These are phyloP conservation scores for Sinosuthora webbiana DNA, from an alignment of 2,113 vertebrate genomes.

Conservation along the genomic window DNA sequence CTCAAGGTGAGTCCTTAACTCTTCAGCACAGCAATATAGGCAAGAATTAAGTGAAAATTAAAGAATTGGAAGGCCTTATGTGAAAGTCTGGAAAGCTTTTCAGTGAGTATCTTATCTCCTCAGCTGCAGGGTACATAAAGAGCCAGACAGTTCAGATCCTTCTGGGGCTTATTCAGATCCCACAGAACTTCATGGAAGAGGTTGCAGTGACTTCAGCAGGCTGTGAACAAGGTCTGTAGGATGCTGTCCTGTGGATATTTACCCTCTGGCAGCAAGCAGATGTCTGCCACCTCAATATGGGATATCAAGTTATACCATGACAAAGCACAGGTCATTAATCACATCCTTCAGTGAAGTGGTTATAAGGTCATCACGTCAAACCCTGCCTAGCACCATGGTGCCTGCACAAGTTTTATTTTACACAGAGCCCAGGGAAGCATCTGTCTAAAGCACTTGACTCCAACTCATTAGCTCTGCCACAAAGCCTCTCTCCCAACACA, in stretches of 20 bases:
- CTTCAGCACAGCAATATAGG: background rate
- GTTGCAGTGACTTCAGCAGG: background rate
- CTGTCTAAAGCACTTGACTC: conserved; percentile 21
- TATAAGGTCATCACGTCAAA: conserved; percentile 44
- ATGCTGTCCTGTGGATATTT: background rate
- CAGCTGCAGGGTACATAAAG: background rate
- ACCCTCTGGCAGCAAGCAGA: background rate
- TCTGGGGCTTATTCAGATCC: background rate
- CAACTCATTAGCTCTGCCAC: background rate
- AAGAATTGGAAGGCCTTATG: background rate
- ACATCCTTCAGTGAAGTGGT: conserved; percentile 14
- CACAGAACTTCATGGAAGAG: background rate
- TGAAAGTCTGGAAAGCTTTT: background rate
- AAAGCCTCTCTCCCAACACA: background rate
- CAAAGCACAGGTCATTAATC: conserved; percentile 35
- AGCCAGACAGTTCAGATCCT: background rate
- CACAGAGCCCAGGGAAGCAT: background rate
- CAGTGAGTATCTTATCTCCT: background rate
- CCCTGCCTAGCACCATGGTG: background rate
- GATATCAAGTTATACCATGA: background rate
- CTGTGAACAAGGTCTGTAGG: background rate
- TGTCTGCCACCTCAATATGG: background rate
- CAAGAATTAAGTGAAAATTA: background rate
- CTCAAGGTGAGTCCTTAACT: background rate
- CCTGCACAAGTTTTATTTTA: conserved; percentile 44